These are phyloP conservation scores for Aphelenchoides fujianensis DNA, from an alignment of 1,140 invertebrate species.

Conservation along the genomic window DNA sequence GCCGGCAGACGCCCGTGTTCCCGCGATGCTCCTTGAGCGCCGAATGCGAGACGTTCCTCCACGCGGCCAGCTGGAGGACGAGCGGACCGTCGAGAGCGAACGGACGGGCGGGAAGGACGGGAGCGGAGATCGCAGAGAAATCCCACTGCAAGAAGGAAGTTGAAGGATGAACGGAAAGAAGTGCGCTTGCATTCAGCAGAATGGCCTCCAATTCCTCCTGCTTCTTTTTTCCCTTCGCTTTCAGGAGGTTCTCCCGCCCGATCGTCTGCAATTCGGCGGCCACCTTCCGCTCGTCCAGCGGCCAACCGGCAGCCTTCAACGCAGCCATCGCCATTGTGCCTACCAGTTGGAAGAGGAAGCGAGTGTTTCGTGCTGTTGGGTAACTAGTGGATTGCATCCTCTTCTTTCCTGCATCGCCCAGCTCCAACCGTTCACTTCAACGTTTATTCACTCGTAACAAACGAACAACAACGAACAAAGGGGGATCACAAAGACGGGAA, in stretches of 20 bases:
- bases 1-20: constrained; percentile 59
- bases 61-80: constrained; percentile 63
- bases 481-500: constrained; percentile 7
- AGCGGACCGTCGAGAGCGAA: constrained; percentile 60
- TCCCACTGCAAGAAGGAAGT: constrained; percentile 24
- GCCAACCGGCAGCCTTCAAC: constrained; percentile 21
- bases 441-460: neutral
- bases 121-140: constrained; percentile 24
- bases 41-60: constrained; percentile 63
- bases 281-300: constrained; percentile 11
- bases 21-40: constrained; percentile 63
- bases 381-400: neutral
- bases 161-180: constrained; percentile 10
- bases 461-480: neutral
- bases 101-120: constrained; percentile 11
- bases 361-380: no score
- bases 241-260: neutral
- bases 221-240: neutral
- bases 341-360: no score
- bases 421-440: neutral
- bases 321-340: constrained; percentile 2
- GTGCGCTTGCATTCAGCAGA: constrained; percentile 13
- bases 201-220: constrained; percentile 15
- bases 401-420: no score
- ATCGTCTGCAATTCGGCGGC: neutral